A percentile compares a stretch with the other conserved stretches of the same genome.
phyloP scores from a whole-genome alignment of 2,113 vertebrate genomes.

The Gallinago media region DNA sequence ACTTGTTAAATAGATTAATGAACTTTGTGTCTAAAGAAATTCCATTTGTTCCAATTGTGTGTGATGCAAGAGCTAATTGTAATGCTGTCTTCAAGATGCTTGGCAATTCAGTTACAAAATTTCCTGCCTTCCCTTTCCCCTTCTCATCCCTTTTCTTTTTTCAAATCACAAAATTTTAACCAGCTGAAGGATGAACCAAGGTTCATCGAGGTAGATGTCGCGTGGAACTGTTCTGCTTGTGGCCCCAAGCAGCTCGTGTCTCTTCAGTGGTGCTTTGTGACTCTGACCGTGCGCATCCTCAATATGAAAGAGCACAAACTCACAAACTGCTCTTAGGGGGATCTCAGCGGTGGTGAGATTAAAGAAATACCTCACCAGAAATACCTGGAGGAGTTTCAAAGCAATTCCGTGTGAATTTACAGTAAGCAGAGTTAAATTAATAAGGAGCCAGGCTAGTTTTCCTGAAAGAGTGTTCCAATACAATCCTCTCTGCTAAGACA shows the following conservation, averaged over 20 bases:
- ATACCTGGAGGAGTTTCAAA: not conserved
- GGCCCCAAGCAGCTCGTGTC: not conserved
- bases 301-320: not conserved
- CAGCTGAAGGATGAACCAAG: not conserved
- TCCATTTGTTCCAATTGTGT: not conserved
- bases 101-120: not conserved
- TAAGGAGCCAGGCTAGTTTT: not conserved
- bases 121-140: not conserved
- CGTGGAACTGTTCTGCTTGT: not conserved
- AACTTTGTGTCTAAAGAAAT: not conserved
- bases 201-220: not conserved
- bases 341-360: not conserved
- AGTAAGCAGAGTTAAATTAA: not conserved
- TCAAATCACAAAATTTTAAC: not conserved
- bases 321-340: not conserved
- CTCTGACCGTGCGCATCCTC: fast-evolving
- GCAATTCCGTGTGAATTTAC: not conserved
- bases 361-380: not conserved
- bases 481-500: not conserved
- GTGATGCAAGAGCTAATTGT: not conserved
- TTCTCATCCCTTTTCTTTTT: not conserved
- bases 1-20: not conserved
- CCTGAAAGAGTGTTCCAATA: not conserved
- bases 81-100: not conserved
- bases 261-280: not conserved